Evolutionary conservation across 1,140 invertebrate species (phyloP), one percentile per base, ranked within the genome.

Genomic region (Bursaphelenchus mucronatus): DNA sequence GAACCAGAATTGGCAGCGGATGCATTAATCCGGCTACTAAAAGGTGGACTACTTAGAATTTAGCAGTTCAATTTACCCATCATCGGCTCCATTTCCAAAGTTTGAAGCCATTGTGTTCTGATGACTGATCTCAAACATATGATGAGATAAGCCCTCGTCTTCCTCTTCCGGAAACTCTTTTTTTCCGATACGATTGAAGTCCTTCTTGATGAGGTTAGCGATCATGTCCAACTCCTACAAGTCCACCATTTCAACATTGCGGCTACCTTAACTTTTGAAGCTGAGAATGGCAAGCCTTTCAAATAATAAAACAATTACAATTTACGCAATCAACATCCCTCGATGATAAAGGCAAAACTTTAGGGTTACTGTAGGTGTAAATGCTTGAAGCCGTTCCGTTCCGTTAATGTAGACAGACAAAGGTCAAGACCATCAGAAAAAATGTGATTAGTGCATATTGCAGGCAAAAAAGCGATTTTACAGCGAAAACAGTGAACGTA

Each of bases 191-290:
- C 47, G 54, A 13, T 51, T 30, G 15, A 30, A 15, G 19, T 62
- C 59, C 41, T 62, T 62, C 53, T 47, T 17, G 41, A 62, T 62
- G 19, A 62, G 13, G 49, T 62, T 62, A 17, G 59, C 59, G 21
- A 62, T 62, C 59, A 62, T 62, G 41, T 62, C 59, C 40, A 62
- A 49, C 17, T 62, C 59, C 59, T 62, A 55, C 10, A 62, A 62
- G 15, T 50, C 30, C 30, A 30, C 30, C 30, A 30, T 30, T 30
- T 30, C 30, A 30, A 30, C 30, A 30, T 30, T 30, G 30, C 5
- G 30, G 30, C 30, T 30, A 30, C 30, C 30, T 30, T 30, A 30
- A 30, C 30, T 30, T 30, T 30, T 30, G 1, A 30, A 30, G 30
- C 30, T 30, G 30, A 30, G 30, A 30, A 5, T 50, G 5, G 49